Base-by-base conservation (phyloP, 2,888 invertebrate species). In the Hyalella azteca region DNA sequence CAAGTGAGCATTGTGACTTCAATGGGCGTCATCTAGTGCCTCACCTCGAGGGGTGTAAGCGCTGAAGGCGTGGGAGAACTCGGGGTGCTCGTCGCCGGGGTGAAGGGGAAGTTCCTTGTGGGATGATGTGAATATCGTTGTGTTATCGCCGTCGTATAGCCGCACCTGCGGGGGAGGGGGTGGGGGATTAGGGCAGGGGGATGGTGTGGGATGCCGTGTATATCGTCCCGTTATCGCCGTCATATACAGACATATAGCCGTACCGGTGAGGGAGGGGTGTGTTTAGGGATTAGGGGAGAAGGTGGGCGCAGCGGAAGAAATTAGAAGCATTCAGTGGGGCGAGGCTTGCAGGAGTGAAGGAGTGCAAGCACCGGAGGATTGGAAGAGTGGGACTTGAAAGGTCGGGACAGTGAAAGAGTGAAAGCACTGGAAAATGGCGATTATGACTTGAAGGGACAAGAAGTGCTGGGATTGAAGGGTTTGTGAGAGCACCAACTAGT, bases 11-110 rank as follows among this genome's bases (percentile, higher is more conserved):
- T 7, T 5, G n/a, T 1, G 45, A n/a, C 13, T 11, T 26, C 60
- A 2, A 22, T 1, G 32, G 13, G 45, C n/a, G 49, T 41, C 26
- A 41, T 2, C n/a, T n/a, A n/a, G n/a, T n/a, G 32, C 15, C 19
- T 82, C 83, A 79, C 85, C 86, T 59, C 83, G 81, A 15, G 85
- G 85, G 5, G 86, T 85, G 81, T 86, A 87, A 36, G 86, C 86
- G 81, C 85, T 86, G 80, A 85, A 87, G 32, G 86, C 83, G 40
- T 85, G 80, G 5, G 85, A 77, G 29, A 85, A 85, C 49, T 85
- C 73, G 9, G 85, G 85, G 48, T 82, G 79, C 19, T 85, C 80
- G 49, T 84, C 85, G 41, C 81, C 84, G n/a, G 81, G 81, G 0
- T 80, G 80, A 4, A 83, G 77, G 1, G 80, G 76, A 36, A 80